These are phyloP conservation scores for Pocillopora meandrina DNA, from an alignment of 92 coral and sea anemone species.

Conservation along the genomic window DNA sequence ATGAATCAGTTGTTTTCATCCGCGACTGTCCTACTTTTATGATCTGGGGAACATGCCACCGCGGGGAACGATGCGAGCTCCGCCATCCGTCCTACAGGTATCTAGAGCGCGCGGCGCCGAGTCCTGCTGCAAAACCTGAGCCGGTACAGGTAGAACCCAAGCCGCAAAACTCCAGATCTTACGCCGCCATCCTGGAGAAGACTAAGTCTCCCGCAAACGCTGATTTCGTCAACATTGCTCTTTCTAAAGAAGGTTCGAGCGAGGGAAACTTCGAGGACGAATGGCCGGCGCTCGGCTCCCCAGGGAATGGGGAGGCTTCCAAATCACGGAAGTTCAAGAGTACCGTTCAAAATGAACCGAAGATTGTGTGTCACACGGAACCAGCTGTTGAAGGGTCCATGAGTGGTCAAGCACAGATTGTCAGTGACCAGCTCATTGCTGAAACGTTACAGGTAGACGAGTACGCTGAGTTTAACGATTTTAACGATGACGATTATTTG, in stretches of 20 bases:
- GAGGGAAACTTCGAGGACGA: slow-evolving; percentile 33
- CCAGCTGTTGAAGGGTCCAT: no score
- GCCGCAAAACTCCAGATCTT: slow-evolving; percentile 22
- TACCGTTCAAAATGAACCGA: slow-evolving; percentile 6
- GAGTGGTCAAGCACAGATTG: slow-evolving; percentile 1
- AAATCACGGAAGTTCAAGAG: background rate
- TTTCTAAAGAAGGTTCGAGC: background rate
- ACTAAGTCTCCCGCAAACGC: background rate
- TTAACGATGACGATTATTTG: background rate
- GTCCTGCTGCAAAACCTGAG: background rate
- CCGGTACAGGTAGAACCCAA: slow-evolving; percentile 5
- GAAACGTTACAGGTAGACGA: slow-evolving; percentile 32
- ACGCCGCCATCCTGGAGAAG: slow-evolving; percentile 24
- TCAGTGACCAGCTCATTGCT: slow-evolving; percentile 15
- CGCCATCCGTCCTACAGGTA: slow-evolving; percentile 72
- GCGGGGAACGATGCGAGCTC: slow-evolving; percentile 49
- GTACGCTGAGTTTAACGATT: background rate
- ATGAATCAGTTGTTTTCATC: background rate
- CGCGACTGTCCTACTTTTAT: slow-evolving; percentile 64
- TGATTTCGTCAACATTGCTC: slow-evolving; percentile 11
- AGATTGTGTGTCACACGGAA: no score
- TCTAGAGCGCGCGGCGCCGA: background rate
- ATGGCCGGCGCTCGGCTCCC: slow-evolving; percentile 44
- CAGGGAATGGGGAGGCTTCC: slow-evolving; percentile 9
- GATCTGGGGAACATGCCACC: slow-evolving; percentile 61